Evolutionary conservation across 2,888 invertebrate genomes (phyloP), one percentile per base, ranked within the genome.

Genomic region (Tanytarsus gracilentus): DNA sequence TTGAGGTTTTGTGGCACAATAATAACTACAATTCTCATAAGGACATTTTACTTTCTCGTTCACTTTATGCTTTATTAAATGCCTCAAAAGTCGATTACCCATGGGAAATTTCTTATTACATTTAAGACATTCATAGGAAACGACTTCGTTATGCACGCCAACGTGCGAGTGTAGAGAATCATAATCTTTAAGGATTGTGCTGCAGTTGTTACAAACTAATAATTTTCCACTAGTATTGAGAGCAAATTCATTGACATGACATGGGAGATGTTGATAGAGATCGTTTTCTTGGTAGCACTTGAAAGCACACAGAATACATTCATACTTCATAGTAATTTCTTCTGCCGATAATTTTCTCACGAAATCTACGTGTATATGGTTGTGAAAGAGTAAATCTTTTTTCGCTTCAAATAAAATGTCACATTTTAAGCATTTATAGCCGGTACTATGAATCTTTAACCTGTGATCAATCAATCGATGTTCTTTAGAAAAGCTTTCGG

Each of bases 61-160:
- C 11, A 23, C 44, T 4, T 44, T 23, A 9, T 44, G 44, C 23
- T 18, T 44, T 23, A 44, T 44, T 5, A 44, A 44, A 23, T 44
- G 44, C 21, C 23, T 44, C 23, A 44, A 8, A 11, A 44, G 23
- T 44, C 23, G 18, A 1, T 18, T 18, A 11, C 44, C 44, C 44
- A 44, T 44, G 11, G 18, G 21, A 18, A 44, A 44, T 23, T 44
- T 44, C 18, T 44, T 44, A 18, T 44, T 44, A 44, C 44, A 44
- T 44, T 44, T 44, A 4, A 44, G 5, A 9, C 44, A 44, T 21
- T 21, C 44, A 21, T 44, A 23, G 3, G 44, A 23, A 4, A 44
- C 16, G 23, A 8, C 11, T 44, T 44, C 44, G n/a, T 44, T 44
- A 23, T 44, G 44, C 18, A 23, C 44, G 6, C 44, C 44, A 9